Percentiles rank a stretch among this genome's conserved stretches.
phyloP scores from a whole-genome alignment of 1,140 invertebrate genomes.

The Drosophila nannoptera region DNA sequence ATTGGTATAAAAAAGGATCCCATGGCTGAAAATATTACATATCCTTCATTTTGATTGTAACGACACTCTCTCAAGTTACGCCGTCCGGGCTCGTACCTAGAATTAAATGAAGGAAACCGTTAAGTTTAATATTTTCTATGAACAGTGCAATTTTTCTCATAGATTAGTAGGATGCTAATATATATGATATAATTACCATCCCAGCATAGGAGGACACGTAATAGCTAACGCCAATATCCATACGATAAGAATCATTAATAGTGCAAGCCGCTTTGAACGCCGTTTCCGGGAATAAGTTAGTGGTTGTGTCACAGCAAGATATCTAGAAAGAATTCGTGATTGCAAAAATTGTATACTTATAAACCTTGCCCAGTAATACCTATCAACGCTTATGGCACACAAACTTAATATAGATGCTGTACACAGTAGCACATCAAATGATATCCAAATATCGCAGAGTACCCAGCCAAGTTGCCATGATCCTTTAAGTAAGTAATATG shows the following conservation, averaged over 20 bases:
- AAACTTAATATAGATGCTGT: constrained; percentile 90
- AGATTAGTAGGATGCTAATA: background rate
- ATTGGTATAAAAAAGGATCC: constrained; percentile 96
- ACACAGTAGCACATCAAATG: constrained; percentile 94
- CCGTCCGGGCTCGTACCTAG: constrained; percentile 84
- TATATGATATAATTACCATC: constrained; percentile 82
- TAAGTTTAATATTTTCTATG: no score
- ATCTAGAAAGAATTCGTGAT: constrained; percentile 79
- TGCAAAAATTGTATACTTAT: background rate
- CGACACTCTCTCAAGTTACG: constrained; percentile 83
- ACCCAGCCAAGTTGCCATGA: constrained; percentile 88
- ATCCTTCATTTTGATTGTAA: constrained; percentile 90
- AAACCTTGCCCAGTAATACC: constrained; percentile 51
- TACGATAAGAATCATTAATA: constrained; percentile 89
- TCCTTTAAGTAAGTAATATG: constrained; percentile 80
- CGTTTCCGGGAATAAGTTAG: constrained; percentile 88
- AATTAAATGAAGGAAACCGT: no score
- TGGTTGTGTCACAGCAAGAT: constrained; percentile 90
- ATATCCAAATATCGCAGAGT: constrained; percentile 93
- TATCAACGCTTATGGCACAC: constrained; percentile 90
- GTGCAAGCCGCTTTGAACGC: constrained; percentile 87
- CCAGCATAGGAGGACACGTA: constrained; percentile 90
- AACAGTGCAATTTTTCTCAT: background rate
- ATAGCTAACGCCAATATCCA: constrained; percentile 90
- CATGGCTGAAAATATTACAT: constrained; percentile 92